Evolutionary conservation across 2,797 vertebrate genomes (phyloP), one percentile per base, ranked within the genome.

Genomic region (Sebastes oblongus): DNA sequence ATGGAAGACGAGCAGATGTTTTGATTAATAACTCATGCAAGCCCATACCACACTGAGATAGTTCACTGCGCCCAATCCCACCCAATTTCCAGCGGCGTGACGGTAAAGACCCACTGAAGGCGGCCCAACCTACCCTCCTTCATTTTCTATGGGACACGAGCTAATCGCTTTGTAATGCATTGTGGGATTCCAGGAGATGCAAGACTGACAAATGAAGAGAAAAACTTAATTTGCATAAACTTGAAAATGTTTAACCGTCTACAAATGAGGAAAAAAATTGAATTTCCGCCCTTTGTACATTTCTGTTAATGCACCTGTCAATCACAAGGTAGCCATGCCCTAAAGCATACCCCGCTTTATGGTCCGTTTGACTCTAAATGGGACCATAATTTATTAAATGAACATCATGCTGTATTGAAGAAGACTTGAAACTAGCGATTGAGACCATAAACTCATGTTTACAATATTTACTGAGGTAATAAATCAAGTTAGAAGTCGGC

Each of bases 11-110:
- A 64, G 32, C 13, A 5, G 3, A 22, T 20, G 34, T 32, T 58
- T 66, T 70, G 74, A 79, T 58, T 50, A 55, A 32, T 59, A 36
- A 25, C 27, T 54, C 46, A 56, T 66, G 60, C 30, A 42, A 55
- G 32, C 29, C 25, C 18, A 12, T 20, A 20, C 13, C 29, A 39
- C 20, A 27, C 22, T 14, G 3, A 52, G 64, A 32, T n/a, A 7
- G 52, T 65, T 75, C 27, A 52, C 42, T 66, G 42, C 13, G 22
- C 24, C 39, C n/a, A 22, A 16, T 24, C 46, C n/a, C 42, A 34
- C 2, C 22, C 2, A 3, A 25, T 60, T 25, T 58, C 18, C 6
- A 46, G 4, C 11, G 5, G 30, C 13, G 24, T 5, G 32, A 16
- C 8, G 2, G 20, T 18, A 75, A 58, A 61, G 6, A 36, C 3